phyloP scores from a whole-genome alignment of 2,113 vertebrate genomes.

The Parus major region DNA sequence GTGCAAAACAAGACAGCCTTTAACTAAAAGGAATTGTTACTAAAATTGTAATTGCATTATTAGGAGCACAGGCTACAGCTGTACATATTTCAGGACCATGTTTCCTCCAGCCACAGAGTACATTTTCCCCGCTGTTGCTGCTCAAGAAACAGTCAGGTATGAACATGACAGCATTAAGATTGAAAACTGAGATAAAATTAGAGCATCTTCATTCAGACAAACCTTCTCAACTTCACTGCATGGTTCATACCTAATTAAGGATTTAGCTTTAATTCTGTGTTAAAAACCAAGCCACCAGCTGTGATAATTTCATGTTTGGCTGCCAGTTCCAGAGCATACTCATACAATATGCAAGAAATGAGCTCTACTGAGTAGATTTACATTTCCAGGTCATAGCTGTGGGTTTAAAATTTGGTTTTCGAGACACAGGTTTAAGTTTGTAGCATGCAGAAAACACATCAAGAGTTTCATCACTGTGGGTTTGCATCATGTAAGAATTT shows the following conservation, averaged over 20 bases:
- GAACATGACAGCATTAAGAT: neutral
- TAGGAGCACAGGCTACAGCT: neutral
- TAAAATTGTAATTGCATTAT: neutral
- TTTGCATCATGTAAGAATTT: neutral
- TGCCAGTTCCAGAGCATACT: neutral
- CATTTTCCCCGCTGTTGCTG: neutral
- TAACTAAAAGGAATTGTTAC: neutral
- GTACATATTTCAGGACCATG: accelerated
- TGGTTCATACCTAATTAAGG: neutral
- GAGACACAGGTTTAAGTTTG: neutral
- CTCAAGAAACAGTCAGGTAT: neutral
- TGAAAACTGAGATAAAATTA: neutral
- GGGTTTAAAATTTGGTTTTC: neutral
- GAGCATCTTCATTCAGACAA: neutral
- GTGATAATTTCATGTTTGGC: neutral
- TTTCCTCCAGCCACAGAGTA: neutral
- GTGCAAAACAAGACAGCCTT: neutral
- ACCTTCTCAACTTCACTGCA: neutral
- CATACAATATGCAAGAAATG: neutral
- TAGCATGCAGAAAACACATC: neutral
- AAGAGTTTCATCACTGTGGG: neutral
- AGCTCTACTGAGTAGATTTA: neutral
- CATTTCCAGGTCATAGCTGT: neutral
- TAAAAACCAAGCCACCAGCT: neutral
- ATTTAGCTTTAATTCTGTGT: neutral